Evolutionary conservation across 2,888 invertebrate species (phyloP), one percentile per base, ranked within the genome.

Genomic region (Lasioglossum villosulum): DNA sequence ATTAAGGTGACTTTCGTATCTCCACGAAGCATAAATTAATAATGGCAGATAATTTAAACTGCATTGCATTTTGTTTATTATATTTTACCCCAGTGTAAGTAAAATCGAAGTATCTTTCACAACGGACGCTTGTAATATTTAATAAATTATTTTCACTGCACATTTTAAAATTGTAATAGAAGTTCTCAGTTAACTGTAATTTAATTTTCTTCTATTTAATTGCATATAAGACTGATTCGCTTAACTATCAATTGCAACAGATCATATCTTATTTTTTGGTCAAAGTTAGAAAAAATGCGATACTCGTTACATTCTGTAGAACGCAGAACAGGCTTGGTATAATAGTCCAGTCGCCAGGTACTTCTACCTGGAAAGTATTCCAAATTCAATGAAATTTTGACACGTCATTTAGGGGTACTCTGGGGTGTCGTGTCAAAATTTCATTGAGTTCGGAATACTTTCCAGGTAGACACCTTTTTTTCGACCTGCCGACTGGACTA

Each of bases 1-100:
- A 56, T 75, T 75, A 10, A 66, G 75, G 52, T 52, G 72, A 30
- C 56, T 76, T 45, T 27, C 5, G 66, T 70, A 48, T n/a, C 37
- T 23, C 19, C 2, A 19, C 30, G 3, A 34, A 63, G 16, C 63
- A 52, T 72, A 75, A 76, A 73, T 81, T 83, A 80, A 52, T 71
- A 10, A 27, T 42, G 39, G 19, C 19, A 34, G 71, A 75, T 80
- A 74, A 30, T 19, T 27, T 34, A 23, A 39, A 16, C 1, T 19
- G 52, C n/a, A 37, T 34, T 27, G 59, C 19, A 19, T 70, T 48
- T 30, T 56, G 16, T 75, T 63, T 16, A 34, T 27, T 52, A 42
- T 37, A n/a, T 45, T 66, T 56, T 12, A 42, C 10, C 34, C 52
- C 27, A 27, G 27, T 68, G 27, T 45, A 10, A 23, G 6, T 19